phyloP scores from a whole-genome alignment of 2,797 vertebrate genomes.

The Microctenopoma stevenorrisi region DNA sequence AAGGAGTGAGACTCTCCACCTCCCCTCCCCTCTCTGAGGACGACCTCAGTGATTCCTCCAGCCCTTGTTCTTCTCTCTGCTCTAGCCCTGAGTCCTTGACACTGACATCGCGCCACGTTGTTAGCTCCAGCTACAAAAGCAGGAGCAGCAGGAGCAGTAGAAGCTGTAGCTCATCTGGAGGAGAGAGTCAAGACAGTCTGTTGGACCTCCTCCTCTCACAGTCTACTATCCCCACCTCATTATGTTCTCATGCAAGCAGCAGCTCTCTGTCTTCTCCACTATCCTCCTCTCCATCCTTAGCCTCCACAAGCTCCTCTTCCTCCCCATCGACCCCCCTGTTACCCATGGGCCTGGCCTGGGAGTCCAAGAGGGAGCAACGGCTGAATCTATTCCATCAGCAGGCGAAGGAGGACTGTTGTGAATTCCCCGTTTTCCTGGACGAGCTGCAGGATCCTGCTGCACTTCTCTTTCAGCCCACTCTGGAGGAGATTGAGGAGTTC shows the following conservation, averaged over 20 bases:
- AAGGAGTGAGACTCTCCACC: conserved; percentile 61
- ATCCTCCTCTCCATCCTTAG: conserved; percentile 56
- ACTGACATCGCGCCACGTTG: conserved; percentile 37
- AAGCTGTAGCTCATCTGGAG: conserved; percentile 83
- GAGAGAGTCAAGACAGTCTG: conserved; percentile 91
- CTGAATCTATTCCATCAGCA: conserved; percentile 66
- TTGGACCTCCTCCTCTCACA: conserved; percentile 94
- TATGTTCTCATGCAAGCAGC: conserved; percentile 42
- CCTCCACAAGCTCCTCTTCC: conserved; percentile 70
- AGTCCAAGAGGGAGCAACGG: conserved; percentile 83
- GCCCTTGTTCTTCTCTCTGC: conserved; percentile 89
- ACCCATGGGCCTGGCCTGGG: conserved; percentile 82
- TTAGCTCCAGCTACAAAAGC: conserved; percentile 77
- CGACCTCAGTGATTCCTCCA: conserved; percentile 93
- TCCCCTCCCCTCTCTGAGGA: conserved; percentile 88
- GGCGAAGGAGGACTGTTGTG: conserved; percentile 88
- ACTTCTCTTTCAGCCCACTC: conserved; percentile 93
- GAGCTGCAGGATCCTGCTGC: conserved; percentile 87
- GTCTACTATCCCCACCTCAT: conserved; percentile 81
- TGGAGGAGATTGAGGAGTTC: conserved; percentile 99
- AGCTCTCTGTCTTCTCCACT: conserved; percentile 47
- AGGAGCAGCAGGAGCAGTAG: conserved; percentile 80
- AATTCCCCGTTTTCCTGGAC: conserved; percentile 87
- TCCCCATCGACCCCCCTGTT: conserved; percentile 63
- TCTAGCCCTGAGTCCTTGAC: conserved; percentile 91